Evolutionary conservation across 2,797 vertebrate genomes (phyloP).

Genomic region (Myiothlypis coronata): DNA sequence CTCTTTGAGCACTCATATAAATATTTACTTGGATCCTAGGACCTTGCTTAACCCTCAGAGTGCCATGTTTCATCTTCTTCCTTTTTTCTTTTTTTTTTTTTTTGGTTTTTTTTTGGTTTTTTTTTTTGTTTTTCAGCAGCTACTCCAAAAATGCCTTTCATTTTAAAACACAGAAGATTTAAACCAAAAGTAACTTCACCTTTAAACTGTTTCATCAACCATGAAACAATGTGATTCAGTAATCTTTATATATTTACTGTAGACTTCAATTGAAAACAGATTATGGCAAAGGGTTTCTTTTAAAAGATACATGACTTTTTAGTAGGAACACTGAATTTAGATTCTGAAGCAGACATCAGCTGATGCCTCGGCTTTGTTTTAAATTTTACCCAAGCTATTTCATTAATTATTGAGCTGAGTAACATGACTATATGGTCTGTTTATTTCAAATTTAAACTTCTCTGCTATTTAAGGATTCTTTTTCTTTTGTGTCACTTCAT

Average conservation of each 20-base stretch:
- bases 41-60: constrained; percentile 72
- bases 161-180: constrained; percentile 38
- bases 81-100: not conserved
- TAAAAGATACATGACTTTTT: constrained; percentile 32
- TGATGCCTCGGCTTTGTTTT: constrained; percentile 43
- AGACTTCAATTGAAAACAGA: constrained; percentile 58
- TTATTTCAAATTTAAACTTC: constrained; percentile 35
- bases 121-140: not conserved
- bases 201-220: constrained; percentile 50
- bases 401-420: constrained; percentile 57
- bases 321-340: constrained; percentile 19
- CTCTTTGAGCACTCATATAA: constrained; percentile 72
- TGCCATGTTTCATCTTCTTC: constrained; percentile 40
- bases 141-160: constrained; percentile 27
- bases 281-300: constrained; percentile 28
- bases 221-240: constrained; percentile 47
- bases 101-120: not conserved
- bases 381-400: constrained; percentile 52
- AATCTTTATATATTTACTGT: constrained; percentile 52
- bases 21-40: constrained; percentile 76
- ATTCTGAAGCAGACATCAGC: constrained; percentile 7
- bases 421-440: constrained; percentile 1
- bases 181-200: constrained; percentile 60
- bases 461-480: not conserved
- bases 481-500: not conserved